Base-by-base conservation (phyloP, 2,888 invertebrate species). In the Mylabris sibirica region DNA sequence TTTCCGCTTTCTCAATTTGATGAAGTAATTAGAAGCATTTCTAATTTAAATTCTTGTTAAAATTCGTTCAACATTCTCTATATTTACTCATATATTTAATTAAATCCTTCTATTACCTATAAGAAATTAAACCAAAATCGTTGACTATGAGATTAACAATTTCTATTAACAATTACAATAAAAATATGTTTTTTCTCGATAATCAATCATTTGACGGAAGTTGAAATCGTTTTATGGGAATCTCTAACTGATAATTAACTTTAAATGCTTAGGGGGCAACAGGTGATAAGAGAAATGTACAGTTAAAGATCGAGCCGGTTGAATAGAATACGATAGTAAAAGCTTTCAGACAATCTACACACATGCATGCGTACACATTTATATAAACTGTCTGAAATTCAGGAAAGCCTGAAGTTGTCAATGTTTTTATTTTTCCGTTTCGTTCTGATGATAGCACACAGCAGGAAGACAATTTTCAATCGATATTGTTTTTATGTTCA, bases 11-110 rank as follows among this genome's bases (percentile, higher is more conserved):
- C n/a, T 61, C 57, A 61, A 69, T 17, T 68, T 70, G 64, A 70
- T 70, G 53, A 70, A 70, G 67, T 61, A 63, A 70, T 70, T 70
- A 68, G 65, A 66, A 63, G 59, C 65, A 60, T 65, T 65, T 63
- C 57, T 63, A 63, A 68, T 67, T 70, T 65, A 70, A 68, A 68
- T 63, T 65, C 57, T 26, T 57, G 3, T 53, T 3, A 17, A 17
- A 17, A 1, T 12, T 2, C 20, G n/a, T n/a, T n/a, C n/a, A n/a
- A n/a, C 53, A 53, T 20, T 8, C 17, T 49, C 49, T 17, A 38
- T 14, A 5, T 34, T 14, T 38, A 12, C 12, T 12, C 12, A 3
- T 38, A 3, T 38, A 38, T 38, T 38, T 38, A 14, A 38, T 38
- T 38, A 38, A 38, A 38, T 38, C 38, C 30, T 5, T n/a, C n/a